Evolutionary conservation across 2,888 invertebrate genomes (phyloP).

Genomic region (Girardia tigrina): DNA sequence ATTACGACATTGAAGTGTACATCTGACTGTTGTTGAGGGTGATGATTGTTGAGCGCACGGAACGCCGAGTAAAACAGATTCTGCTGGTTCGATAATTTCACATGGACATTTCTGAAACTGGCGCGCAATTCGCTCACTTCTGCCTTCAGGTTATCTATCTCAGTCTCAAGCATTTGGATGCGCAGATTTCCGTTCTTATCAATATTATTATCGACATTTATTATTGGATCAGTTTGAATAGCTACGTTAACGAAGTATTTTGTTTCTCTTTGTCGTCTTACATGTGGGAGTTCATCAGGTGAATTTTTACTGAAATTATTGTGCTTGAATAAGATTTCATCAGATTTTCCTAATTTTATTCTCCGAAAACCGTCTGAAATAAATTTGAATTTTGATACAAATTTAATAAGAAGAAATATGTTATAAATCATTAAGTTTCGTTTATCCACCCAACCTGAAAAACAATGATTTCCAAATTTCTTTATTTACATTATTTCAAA

Average conservation of each 20-base stretch:
- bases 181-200: neutral
- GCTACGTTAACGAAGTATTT: neutral
- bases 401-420: no score
- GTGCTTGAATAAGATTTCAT: neutral
- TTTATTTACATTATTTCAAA: no score
- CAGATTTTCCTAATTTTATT: neutral
- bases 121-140: neutral
- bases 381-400: no score
- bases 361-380: conserved; percentile 11
- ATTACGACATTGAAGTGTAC: neutral
- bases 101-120: conserved; percentile 3
- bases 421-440: no score
- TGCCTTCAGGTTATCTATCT: neutral
- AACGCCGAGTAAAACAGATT: neutral
- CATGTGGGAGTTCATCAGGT: neutral
- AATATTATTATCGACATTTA: neutral
- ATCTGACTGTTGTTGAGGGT: conserved; percentile 1
- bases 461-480: no score
- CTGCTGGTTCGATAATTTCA: neutral
- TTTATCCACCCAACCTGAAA: no score
- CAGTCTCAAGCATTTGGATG: neutral
- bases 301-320: neutral
- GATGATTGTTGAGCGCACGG: neutral
- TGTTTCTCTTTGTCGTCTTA: neutral
- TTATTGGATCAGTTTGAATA: neutral